These are phyloP conservation scores for Piscicola geometra DNA, from an alignment of 2,888 invertebrate species.

Conservation along the genomic window DNA sequence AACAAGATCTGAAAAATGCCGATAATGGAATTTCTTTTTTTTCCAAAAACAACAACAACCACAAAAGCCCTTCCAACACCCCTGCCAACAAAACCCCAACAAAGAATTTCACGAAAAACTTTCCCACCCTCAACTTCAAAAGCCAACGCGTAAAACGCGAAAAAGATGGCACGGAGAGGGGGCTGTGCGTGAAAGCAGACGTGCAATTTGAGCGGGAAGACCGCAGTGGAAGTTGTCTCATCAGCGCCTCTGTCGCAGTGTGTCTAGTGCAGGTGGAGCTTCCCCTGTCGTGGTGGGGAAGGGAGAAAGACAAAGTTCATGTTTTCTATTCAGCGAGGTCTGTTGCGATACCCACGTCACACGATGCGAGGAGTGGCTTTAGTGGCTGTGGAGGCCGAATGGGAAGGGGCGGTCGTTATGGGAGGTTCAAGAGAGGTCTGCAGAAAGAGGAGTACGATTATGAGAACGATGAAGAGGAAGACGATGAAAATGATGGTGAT, in stretches of 20 bases:
- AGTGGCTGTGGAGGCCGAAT: not conserved
- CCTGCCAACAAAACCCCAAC: not conserved
- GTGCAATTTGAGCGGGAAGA: not conserved
- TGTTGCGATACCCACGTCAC: not conserved
- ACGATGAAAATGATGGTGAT: conserved; percentile 9
- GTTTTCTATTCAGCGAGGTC: not conserved
- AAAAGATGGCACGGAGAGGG: not conserved
- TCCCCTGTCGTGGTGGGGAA: not conserved
- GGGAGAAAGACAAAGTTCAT: not conserved
- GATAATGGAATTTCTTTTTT: too few species aligned
- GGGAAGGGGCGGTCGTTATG: not conserved
- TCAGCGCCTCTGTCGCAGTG: not conserved
- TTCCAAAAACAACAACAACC: not conserved
- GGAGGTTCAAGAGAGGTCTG: not conserved
- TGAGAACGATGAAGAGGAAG: not conserved
- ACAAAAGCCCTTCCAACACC: not conserved
- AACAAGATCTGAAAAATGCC: too few species aligned
- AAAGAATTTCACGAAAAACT: too few species aligned
- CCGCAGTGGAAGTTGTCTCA: not conserved
- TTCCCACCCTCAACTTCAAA: too few species aligned
- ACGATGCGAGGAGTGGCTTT: not conserved
- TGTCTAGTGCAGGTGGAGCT: not conserved
- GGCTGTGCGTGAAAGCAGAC: not conserved
- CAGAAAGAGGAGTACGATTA: not conserved
- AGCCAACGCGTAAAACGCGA: too few species aligned